Conservation (phyloP, 2,113 vertebrate species). For the Psophia crepitans region DNA sequence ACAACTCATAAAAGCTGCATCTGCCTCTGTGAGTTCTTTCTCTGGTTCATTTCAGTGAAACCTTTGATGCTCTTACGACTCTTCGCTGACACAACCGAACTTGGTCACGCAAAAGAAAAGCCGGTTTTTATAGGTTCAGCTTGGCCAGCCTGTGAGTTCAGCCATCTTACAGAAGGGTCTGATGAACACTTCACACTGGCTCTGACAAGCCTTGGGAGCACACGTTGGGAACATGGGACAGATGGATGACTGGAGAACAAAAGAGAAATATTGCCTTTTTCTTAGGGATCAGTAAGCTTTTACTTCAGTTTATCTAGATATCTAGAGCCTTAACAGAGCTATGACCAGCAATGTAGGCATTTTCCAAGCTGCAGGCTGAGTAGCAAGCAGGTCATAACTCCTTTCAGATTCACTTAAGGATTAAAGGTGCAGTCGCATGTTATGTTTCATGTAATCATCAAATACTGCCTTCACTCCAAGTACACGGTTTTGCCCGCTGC, state of each 20-base stretch:
- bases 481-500: not conserved
- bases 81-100: not conserved
- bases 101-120: not conserved
- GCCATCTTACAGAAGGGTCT: fast-evolving
- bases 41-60: not conserved
- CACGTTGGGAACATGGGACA: not conserved
- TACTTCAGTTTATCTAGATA: not conserved
- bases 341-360: not conserved
- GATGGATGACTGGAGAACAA: not conserved
- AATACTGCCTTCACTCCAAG: not conserved
- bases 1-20: not conserved
- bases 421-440: not conserved
- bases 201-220: not conserved
- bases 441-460: not conserved
- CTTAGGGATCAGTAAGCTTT: not conserved
- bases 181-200: not conserved
- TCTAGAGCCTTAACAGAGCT: not conserved
- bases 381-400: not conserved
- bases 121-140: not conserved
- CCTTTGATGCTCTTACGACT: not conserved
- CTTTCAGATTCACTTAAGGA: not conserved
- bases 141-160: not conserved
- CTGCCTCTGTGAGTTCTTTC: not conserved
- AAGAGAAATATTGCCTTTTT: not conserved
- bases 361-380: not conserved